Evolutionary conservation across 30 jellyfish, hydroid and myxozoan species (phyloP).

Genomic region (Pelagia noctiluca): DNA sequence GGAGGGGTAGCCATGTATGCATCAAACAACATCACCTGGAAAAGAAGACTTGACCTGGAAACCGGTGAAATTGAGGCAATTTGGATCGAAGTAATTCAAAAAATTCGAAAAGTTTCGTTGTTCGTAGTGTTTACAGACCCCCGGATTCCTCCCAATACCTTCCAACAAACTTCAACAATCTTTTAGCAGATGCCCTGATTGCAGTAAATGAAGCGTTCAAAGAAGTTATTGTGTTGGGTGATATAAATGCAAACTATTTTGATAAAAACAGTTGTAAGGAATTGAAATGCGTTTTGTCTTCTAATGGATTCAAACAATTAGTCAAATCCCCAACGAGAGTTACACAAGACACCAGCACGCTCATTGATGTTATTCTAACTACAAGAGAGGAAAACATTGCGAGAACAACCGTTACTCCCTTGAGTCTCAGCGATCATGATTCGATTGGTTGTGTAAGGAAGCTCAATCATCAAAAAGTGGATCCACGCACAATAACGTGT

Average conservation of each 20-base stretch:
- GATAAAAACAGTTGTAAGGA: background rate
- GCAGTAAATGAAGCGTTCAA: background rate
- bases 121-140: background rate
- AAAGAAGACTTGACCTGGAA: conserved; percentile 7
- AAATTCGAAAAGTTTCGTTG: background rate
- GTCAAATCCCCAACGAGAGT: conserved; percentile 41
- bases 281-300: conserved; percentile 8
- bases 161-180: background rate
- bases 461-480: background rate
- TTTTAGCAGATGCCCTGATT: background rate
- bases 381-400: conserved; percentile 4
- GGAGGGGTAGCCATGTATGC: background rate
- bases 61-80: background rate
- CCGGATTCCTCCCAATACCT: background rate
- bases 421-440: conserved; percentile 39
- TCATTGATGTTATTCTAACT: conserved; percentile 35
- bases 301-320: conserved; percentile 40
- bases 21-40: background rate
- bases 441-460: conserved; percentile 51
- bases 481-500: conserved; percentile 39
- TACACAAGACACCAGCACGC: conserved; percentile 37
- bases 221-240: conserved; percentile 27
- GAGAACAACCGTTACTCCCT: conserved; percentile 14
- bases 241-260: conserved; percentile 11
- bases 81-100: conserved; percentile 4